Evolutionary conservation across 2,888 invertebrate species (phyloP).

Genomic region (Oxytorus armatus): DNA sequence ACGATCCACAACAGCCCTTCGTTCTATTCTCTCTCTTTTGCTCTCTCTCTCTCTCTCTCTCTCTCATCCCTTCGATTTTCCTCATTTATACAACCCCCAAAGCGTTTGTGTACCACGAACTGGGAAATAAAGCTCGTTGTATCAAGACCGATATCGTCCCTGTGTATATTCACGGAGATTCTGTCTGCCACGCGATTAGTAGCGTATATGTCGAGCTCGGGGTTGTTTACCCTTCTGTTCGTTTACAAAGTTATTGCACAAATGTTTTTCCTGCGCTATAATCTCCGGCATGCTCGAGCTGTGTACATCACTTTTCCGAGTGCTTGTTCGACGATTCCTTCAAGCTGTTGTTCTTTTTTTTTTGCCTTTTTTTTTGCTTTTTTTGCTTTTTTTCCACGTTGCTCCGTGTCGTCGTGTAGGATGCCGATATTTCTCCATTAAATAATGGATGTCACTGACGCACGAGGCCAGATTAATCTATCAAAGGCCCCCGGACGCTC

Average conservation of each 20-base stretch:
- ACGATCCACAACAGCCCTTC: slow-evolving; percentile 39
- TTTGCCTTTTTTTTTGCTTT: slow-evolving; percentile 1
- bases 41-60: slow-evolving; percentile 38
- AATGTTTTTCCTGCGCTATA: slow-evolving; percentile 57
- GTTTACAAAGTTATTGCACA: slow-evolving; percentile 40
- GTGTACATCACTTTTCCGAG: slow-evolving; percentile 1
- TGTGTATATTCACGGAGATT: slow-evolving; percentile 56
- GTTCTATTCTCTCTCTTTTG: slow-evolving; percentile 48
- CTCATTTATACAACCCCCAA: slow-evolving; percentile 54
- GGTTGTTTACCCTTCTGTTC: slow-evolving; percentile 52
- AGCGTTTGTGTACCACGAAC: slow-evolving; percentile 73
- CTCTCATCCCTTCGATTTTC: slow-evolving; percentile 60
- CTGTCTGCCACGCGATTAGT: slow-evolving; percentile 47
- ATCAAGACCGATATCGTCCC: slow-evolving; percentile 62
- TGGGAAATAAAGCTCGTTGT: slow-evolving; percentile 72
- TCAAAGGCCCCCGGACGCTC: slow-evolving; percentile 36
- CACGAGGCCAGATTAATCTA: slow-evolving; percentile 48
- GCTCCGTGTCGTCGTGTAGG: background rate
- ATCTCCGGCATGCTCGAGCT: slow-evolving; percentile 20
- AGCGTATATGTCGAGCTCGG: slow-evolving; percentile 9
- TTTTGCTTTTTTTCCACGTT: background rate
- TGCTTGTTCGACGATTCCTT: slow-evolving; percentile 4
- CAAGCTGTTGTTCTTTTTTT: slow-evolving; percentile 11
- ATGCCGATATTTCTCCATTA: background rate
- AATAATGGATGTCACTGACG: slow-evolving; percentile 40